A percentile compares a stretch with the other conserved stretches of the same genome.
phyloP scores from a whole-genome alignment of 2,888 invertebrate genomes.

The Gonocerus acuteangulatus region DNA sequence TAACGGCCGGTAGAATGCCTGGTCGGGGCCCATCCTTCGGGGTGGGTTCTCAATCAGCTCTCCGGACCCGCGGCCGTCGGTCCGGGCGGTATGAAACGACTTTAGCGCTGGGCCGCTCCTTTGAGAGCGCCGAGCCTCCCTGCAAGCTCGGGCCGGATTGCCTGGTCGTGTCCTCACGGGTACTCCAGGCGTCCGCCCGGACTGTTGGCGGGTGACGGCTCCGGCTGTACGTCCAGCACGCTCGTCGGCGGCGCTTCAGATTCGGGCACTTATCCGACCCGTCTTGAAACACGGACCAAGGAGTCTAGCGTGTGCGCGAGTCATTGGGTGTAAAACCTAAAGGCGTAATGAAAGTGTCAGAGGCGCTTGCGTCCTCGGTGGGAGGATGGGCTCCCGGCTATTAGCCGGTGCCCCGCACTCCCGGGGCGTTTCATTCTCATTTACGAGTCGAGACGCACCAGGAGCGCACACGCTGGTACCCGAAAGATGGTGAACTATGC shows the following conservation, averaged over 20 bases:
- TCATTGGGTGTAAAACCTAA: constrained; percentile 56
- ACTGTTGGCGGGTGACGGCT: not conserved
- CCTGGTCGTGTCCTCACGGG: not conserved
- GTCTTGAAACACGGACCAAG: constrained; percentile 73
- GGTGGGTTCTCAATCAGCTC: no score
- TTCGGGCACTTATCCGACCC: constrained; percentile 54
- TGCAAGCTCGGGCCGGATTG: not conserved
- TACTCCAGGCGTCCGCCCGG: not conserved
- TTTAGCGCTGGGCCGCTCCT: not conserved
- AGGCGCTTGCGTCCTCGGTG: constrained; percentile 41
- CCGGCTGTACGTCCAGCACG: constrained; percentile 48
- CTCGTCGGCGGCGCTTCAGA: constrained; percentile 44
- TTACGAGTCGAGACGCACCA: constrained; percentile 57
- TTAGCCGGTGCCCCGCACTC: constrained; percentile 44
- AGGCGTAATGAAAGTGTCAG: constrained; percentile 59
- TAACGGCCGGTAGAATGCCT: no score
- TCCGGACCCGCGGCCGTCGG: no score
- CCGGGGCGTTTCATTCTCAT: constrained; percentile 47
- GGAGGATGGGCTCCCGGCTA: constrained; percentile 3
- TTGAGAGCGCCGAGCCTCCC: not conserved
- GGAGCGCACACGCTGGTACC: constrained; percentile 62
- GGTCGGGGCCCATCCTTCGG: no score
- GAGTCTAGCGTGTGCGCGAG: constrained; percentile 64
- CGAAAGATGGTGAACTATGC: constrained; percentile 69
- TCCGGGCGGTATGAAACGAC: not conserved